Evolutionary conservation across 2,113 vertebrate genomes (phyloP).

Genomic region (Syrmaticus mikado): DNA sequence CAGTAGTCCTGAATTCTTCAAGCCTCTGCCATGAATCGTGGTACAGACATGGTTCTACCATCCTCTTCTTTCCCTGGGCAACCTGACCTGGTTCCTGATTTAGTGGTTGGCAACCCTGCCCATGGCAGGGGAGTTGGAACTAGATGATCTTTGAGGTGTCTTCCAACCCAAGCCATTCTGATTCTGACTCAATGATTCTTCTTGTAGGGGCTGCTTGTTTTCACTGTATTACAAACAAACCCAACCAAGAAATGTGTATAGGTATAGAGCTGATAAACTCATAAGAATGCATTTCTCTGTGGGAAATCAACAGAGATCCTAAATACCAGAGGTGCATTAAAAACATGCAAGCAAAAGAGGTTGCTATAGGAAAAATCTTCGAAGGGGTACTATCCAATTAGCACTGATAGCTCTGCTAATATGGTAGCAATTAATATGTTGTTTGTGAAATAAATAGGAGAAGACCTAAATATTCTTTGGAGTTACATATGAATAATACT

Average conservation of each 20-base stretch:
- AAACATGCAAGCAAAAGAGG: background rate
- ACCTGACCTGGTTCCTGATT: too few species aligned
- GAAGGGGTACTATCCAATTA: constrained; percentile 64
- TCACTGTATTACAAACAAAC: background rate
- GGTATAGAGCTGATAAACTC: background rate
- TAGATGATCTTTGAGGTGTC: too few species aligned
- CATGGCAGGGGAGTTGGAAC: too few species aligned
- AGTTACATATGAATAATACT: constrained; percentile 68
- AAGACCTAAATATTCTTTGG: constrained; percentile 75
- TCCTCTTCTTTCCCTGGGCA: background rate
- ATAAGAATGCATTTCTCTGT: background rate
- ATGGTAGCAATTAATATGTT: constrained; percentile 70
- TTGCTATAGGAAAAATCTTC: constrained; percentile 51
- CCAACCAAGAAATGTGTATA: background rate
- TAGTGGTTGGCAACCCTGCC: too few species aligned
- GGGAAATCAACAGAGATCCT: background rate
- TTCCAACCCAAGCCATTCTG: background rate
- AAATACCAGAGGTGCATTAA: background rate
- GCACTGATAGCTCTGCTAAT: constrained; percentile 62
- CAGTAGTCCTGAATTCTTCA: background rate
- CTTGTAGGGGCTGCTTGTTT: background rate
- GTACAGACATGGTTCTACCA: background rate
- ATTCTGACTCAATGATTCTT: background rate
- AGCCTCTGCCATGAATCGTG: background rate
- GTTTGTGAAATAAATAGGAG: constrained; percentile 68